Evolutionary conservation across 2,888 invertebrate genomes (phyloP), one percentile per base, ranked within the genome.

Genomic region (Cantharis rufa): DNA sequence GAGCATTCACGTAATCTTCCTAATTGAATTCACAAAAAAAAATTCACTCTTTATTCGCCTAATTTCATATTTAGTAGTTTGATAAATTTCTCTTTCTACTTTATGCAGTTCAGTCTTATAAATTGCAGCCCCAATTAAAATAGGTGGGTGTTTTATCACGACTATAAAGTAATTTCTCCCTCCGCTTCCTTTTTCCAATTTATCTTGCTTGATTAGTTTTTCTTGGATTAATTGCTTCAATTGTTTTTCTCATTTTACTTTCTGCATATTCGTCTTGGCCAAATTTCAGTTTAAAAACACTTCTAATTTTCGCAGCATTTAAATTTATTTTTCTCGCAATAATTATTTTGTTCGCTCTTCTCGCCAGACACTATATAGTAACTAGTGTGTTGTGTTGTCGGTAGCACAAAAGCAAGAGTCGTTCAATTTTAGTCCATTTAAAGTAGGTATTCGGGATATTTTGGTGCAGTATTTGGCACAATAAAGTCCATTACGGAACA

Each of bases 161-260:
- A 86, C 87, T 87, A 86, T 87, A 87, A 88, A 88, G 88, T 87
- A 88, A 88, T 88, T 88, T 86, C 84, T 84, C 84, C 83, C 85
- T 83, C 83, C 80, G 84, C 84, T 84, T 85, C 84, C 86, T 85
- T 81, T 80, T 78, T 78, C 85, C 86, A 85, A 88, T 88, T 88
- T 88, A 88, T 88, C 88, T 88, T 87, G 86, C 87, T 88, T 88
- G 88, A 88, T 88, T 88, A 88, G 88, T 88, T 88, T 88, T 88
- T 88, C 88, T 87, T 86, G 87, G 86, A 88, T 88, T 88, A 88
- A 88, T 88, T 88, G 88, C 88, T 87, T 84, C 88, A 88, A 88
- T 88, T 88, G 88, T 88, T 88, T 88, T 88, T 87, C 87, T 87
- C 87, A 85, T 87, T 87, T 87, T 86, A 86, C 86, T 86, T 86